Conservation (phyloP, 1,140 invertebrate species). For the Potamilus streckersoni region DNA sequence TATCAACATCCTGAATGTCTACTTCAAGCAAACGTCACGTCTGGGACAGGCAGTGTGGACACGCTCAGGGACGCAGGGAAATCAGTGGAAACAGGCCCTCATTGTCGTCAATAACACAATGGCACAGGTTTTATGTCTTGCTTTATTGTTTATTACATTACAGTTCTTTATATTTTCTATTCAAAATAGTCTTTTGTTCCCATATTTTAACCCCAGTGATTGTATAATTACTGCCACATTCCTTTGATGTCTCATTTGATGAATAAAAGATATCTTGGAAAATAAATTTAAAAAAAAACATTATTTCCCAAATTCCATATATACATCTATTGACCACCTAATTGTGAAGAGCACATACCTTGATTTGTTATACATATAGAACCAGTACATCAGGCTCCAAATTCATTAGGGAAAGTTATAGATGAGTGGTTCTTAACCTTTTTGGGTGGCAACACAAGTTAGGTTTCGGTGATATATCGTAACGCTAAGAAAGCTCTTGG, state of each 20-base stretch:
- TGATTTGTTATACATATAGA: no score
- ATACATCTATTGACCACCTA: no score
- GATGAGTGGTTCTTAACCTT: no score
- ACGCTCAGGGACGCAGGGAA: slow-evolving; percentile 46
- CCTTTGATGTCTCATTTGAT: background rate
- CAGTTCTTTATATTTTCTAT: background rate
- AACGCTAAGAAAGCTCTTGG: no score
- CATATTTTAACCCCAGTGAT: background rate
- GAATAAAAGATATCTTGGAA: background rate
- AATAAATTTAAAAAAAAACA: no score
- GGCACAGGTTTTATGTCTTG: background rate
- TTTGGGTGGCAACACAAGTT: no score
- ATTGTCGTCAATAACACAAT: slow-evolving; percentile 24
- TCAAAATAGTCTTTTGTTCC: background rate
- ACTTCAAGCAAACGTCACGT: slow-evolving; percentile 24
- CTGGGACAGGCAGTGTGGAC: slow-evolving; percentile 42
- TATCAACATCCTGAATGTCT: slow-evolving; percentile 45
- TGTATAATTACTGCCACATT: background rate
- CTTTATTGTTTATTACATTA: background rate
- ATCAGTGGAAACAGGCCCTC: slow-evolving; percentile 41
- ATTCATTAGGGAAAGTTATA: no score
- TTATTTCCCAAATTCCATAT: no score
- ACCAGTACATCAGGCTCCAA: no score
- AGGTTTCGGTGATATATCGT: no score
- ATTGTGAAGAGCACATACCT: no score